phyloP scores from a whole-genome alignment of 2,113 vertebrate genomes.

The Corythoichthys intestinalis region DNA sequence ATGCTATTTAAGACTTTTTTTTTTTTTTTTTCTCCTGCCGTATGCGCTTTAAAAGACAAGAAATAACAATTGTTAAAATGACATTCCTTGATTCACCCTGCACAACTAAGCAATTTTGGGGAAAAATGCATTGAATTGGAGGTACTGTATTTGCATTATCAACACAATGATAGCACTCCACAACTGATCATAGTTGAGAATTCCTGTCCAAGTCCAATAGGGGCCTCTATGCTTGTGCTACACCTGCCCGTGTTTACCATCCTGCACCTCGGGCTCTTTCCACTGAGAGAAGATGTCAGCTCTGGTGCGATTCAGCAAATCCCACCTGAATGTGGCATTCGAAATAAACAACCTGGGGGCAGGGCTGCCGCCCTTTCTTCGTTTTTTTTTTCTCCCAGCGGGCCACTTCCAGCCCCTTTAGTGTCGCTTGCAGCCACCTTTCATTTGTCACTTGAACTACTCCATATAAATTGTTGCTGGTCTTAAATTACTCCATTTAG shows the following conservation, averaged over 20 bases:
- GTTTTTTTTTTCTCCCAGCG: constrained; percentile 28
- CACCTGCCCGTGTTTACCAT: constrained; percentile 90
- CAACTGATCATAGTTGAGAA: constrained; percentile 43
- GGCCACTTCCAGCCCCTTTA: constrained; percentile 37
- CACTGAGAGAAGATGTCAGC: constrained; percentile 85
- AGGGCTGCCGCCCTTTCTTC: constrained; percentile 51
- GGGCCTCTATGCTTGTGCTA: constrained; percentile 81
- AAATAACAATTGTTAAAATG: too few relatives aligned
- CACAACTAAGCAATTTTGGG: too few relatives aligned
- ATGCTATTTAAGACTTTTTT: too few relatives aligned
- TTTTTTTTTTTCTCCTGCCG: too few relatives aligned
- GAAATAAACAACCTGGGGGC: constrained; percentile 72
- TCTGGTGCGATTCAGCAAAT: constrained; percentile 85
- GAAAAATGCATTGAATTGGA: not conserved
- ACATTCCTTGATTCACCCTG: too few relatives aligned
- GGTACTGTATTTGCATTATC: not conserved
- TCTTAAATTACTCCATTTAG: constrained; percentile 8
- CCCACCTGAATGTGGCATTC: constrained; percentile 71
- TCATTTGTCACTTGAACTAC: constrained; percentile 50
- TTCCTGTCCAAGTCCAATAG: constrained; percentile 71
- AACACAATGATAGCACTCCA: too few relatives aligned
- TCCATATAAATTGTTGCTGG: constrained; percentile 34
- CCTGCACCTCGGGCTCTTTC: constrained; percentile 86
- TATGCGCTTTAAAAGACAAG: too few relatives aligned
- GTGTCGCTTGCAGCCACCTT: constrained; percentile 34